These are phyloP conservation scores for Epinotia ramella DNA, from an alignment of 2,888 invertebrate genomes.

Conservation along the genomic window DNA sequence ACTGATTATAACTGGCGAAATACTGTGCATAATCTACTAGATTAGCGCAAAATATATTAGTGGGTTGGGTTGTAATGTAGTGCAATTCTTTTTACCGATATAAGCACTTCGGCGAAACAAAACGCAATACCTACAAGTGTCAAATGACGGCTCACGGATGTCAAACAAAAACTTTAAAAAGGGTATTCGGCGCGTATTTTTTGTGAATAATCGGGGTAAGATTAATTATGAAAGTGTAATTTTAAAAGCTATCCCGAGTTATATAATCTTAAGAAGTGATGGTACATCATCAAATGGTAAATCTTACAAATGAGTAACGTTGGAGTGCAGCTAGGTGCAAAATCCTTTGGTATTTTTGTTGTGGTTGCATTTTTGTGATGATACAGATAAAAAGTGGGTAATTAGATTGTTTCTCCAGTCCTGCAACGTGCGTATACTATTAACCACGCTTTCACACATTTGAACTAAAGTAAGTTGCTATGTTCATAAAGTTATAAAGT, in stretches of 20 bases:
- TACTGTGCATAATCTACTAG: neutral
- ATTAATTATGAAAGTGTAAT: neutral
- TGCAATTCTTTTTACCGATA: neutral
- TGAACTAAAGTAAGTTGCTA: too few species aligned
- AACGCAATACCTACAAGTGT: conserved; percentile 10
- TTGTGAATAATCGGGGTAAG: neutral
- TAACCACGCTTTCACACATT: too few species aligned
- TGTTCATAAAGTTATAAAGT: too few species aligned
- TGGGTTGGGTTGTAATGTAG: neutral
- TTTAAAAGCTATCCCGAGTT: neutral
- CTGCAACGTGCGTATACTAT: too few species aligned
- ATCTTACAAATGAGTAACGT: neutral
- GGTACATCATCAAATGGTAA: neutral
- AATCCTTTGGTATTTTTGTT: neutral
- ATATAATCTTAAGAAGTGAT: neutral
- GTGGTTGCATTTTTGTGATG: neutral
- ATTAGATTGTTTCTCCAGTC: neutral
- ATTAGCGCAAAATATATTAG: neutral
- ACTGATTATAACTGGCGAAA: neutral
- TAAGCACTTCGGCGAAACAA: neutral
- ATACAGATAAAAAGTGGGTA: neutral
- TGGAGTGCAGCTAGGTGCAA: neutral
- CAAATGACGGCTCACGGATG: conserved; percentile 4
- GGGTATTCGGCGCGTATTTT: conserved; percentile 35
- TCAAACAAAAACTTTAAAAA: conserved; percentile 18